Base-by-base conservation (phyloP, 23 tunicate species). In the Halocynthia roretzi region DNA sequence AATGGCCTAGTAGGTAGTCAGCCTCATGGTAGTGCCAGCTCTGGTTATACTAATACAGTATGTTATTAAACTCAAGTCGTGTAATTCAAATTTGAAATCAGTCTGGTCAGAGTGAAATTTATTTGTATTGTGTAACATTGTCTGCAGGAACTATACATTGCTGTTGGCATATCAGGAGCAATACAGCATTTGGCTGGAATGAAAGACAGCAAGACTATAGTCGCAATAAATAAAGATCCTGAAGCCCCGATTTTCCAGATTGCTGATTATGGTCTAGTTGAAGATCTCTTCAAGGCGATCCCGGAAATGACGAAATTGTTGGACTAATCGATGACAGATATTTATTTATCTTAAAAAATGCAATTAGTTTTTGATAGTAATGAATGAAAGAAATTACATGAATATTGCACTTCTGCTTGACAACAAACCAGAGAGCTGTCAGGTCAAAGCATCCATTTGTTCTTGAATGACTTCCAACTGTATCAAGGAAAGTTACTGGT, bases 201-300 rank as follows among this genome's bases (percentile, higher is more conserved):
- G 99, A 96, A 96, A 72, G 99, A 96, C 71, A 85, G 93, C 86
- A 96, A 96, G 76, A 89, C 96, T 7, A 96, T 96, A 68, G 99
- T 96, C 9, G 99, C 99, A 11, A 96, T 96, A 9, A 96, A 96
- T 70, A 96, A 91, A 68, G 99, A 96, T 67, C 88, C 99, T 20
- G 99, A 96, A 82, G 99, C 99, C 12, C 99, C 99, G 23, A 96
- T 96, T 10, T 96, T 96, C 66, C 99, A 96, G 77, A 96, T 96
- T 11, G 75, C 99, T 14, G 99, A 96, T 86, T 89, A 64, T 61
- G 99, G 99, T 56, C 80, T 96, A 6, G 99, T 96, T 17, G 93
- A 89, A 58, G 99, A 96, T 78, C 72, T 96, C 48, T 96, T 96
- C 80, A 96, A 96, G 77, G 99, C 99, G 53, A 85, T 96, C 65